Conservation (phyloP, 2,113 vertebrate species). For the Rana temporaria region DNA sequence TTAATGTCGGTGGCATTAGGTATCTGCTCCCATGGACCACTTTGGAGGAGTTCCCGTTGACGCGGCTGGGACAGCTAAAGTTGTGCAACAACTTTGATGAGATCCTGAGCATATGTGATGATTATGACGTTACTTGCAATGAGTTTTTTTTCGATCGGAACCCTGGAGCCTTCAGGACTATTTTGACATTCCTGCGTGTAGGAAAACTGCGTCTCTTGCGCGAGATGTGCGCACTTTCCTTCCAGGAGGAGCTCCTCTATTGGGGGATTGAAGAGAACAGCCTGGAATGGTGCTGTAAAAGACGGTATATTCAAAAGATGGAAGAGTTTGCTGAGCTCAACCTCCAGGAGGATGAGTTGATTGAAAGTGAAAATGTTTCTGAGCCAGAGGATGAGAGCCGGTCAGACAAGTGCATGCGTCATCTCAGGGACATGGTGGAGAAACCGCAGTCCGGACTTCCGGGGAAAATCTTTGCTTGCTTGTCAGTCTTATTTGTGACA, state of each 20-base stretch:
- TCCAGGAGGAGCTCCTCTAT: conserved; percentile 95
- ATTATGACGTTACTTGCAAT: conserved; percentile 91
- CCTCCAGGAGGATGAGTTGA: conserved; percentile 80
- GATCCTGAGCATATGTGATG: conserved; percentile 93
- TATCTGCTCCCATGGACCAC: conserved; percentile 97
- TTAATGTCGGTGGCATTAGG: conserved; percentile 95
- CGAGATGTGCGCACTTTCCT: conserved; percentile 94
- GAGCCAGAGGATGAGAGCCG: conserved; percentile 72
- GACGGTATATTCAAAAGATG: conserved; percentile 89
- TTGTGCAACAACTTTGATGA: conserved; percentile 94
- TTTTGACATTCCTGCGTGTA: conserved; percentile 91
- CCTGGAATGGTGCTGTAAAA: conserved; percentile 93
- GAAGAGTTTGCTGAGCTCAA: conserved; percentile 92
- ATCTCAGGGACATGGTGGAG: conserved; percentile 96
- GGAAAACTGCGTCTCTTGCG: conserved; percentile 91
- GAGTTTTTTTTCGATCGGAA: conserved; percentile 98
- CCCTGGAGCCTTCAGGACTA: conserved; percentile 92
- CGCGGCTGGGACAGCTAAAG: conserved; percentile 88
- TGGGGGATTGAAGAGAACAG: conserved; percentile 95
- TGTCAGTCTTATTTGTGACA: conserved; percentile 96
- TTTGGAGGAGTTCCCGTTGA: conserved; percentile 92
- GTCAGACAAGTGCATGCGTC: conserved; percentile 83
- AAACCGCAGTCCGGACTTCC: conserved; percentile 95
- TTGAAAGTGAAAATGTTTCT: conserved; percentile 71
- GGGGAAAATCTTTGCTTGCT: conserved; percentile 95